These are phyloP conservation scores for Drosophila putrida DNA, from an alignment of 2,888 invertebrate species.

Conservation along the genomic window DNA sequence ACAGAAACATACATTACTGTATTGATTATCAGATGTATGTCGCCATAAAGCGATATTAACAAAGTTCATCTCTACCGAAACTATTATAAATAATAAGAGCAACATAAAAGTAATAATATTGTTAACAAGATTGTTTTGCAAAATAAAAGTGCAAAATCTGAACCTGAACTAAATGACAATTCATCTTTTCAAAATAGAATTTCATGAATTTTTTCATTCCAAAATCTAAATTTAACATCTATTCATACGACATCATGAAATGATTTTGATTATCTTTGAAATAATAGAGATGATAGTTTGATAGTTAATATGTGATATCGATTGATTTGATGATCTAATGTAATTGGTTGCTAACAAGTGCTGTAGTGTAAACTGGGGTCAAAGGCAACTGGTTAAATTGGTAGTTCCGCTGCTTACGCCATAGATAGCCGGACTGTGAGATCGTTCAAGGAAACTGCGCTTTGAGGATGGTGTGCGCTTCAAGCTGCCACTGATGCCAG, in stretches of 20 bases:
- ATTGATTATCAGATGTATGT: neutral
- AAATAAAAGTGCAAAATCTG: neutral
- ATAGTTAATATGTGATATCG: neutral
- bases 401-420: constrained; percentile 73
- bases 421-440: constrained; percentile 84
- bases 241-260: too few species aligned
- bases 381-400: constrained; percentile 13
- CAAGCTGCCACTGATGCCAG: constrained; percentile 74
- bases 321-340: constrained; percentile 3
- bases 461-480: constrained; percentile 82
- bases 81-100: neutral
- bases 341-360: neutral
- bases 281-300: neutral
- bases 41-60: neutral
- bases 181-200: too few species aligned
- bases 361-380: constrained; percentile 16
- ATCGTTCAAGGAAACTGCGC: constrained; percentile 82
- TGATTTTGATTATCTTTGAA: neutral
- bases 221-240: too few species aligned
- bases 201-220: too few species aligned
- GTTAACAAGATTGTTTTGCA: neutral
- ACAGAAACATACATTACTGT: neutral
- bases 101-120: neutral
- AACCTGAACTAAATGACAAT: too few species aligned
- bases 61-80: neutral